These are phyloP conservation scores for Elysia crispata DNA, from an alignment of 2,888 invertebrate species.

Conservation along the genomic window DNA sequence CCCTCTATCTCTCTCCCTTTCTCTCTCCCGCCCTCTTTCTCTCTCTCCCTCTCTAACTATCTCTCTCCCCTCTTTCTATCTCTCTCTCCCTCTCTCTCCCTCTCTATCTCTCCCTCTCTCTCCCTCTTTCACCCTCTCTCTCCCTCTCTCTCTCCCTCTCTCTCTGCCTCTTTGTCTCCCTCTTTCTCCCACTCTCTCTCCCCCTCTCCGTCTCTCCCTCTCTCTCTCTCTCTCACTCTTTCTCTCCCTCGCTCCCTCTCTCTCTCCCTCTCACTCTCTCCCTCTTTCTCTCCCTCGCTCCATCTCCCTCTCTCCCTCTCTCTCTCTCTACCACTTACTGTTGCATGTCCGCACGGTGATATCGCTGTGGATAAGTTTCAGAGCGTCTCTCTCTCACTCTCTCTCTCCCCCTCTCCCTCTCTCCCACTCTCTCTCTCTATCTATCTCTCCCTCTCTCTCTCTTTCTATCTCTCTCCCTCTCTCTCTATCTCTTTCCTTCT, in stretches of 20 bases:
- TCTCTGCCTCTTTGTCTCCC: conserved; percentile 14
- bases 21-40: conserved; percentile 37
- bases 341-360: conserved; percentile 33
- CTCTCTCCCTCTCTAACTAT: conserved; percentile 9
- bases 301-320: conserved; percentile 20
- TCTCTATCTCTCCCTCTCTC: conserved; percentile 9
- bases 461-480: too few species aligned
- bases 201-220: not conserved
- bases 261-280: conserved; percentile 10
- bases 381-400: too few species aligned
- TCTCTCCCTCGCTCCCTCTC: not conserved
- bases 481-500: too few species aligned
- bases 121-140: not conserved
- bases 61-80: too few species aligned
- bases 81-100: too few species aligned
- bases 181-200: conserved; percentile 29
- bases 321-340: conserved; percentile 31
- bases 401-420: too few species aligned
- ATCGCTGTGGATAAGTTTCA: conserved; percentile 29
- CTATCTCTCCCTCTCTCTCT: too few species aligned
- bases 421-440: too few species aligned
- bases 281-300: conserved; percentile 6
- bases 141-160: not conserved
- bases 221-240: not conserved
- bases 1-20: too few species aligned